Evolutionary conservation across 2,888 invertebrate genomes (phyloP).

Genomic region (Agrotis segetum): DNA sequence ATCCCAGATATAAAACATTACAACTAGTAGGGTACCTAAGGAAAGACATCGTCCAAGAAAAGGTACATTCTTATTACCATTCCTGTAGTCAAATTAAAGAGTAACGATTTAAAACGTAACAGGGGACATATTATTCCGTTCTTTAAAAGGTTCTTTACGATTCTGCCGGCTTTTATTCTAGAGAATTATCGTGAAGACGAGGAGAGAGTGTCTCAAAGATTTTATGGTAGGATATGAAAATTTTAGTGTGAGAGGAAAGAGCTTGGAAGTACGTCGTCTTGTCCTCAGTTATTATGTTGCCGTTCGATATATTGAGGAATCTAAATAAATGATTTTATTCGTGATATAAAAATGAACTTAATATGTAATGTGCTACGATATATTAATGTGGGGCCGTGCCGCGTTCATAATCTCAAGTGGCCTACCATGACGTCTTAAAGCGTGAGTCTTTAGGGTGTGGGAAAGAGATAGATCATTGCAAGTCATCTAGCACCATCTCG

Average conservation of each 20-base stretch:
- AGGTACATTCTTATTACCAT: slow-evolving; percentile 18
- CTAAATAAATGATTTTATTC: slow-evolving; percentile 72
- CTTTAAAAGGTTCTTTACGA: slow-evolving; percentile 75
- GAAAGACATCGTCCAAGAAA: background rate
- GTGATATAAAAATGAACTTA: slow-evolving; percentile 63
- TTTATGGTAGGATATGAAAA: slow-evolving; percentile 77
- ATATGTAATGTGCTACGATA: slow-evolving; percentile 40
- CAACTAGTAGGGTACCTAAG: background rate
- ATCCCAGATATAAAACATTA: background rate
- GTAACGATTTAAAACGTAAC: slow-evolving; percentile 55
- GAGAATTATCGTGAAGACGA: slow-evolving; percentile 75
- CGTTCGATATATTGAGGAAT: slow-evolving; percentile 60
- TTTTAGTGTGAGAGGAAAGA: slow-evolving; percentile 72
- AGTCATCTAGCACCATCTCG: too few relatives aligned
- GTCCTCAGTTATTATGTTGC: slow-evolving; percentile 44
- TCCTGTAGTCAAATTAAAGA: slow-evolving; percentile 46
- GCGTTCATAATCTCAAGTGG: background rate
- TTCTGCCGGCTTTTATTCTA: slow-evolving; percentile 71
- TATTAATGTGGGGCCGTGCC: slow-evolving; percentile 25
- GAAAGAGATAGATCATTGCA: too few relatives aligned
- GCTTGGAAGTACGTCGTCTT: slow-evolving; percentile 39
- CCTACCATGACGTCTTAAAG: too few relatives aligned
- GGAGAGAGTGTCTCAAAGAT: slow-evolving; percentile 72
- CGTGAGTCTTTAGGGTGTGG: too few relatives aligned
- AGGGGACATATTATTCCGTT: slow-evolving; percentile 55